Evolutionary conservation across 2,888 invertebrate genomes (phyloP), one percentile per base, ranked within the genome.

Genomic region (Didymodactylos carnosus): DNA sequence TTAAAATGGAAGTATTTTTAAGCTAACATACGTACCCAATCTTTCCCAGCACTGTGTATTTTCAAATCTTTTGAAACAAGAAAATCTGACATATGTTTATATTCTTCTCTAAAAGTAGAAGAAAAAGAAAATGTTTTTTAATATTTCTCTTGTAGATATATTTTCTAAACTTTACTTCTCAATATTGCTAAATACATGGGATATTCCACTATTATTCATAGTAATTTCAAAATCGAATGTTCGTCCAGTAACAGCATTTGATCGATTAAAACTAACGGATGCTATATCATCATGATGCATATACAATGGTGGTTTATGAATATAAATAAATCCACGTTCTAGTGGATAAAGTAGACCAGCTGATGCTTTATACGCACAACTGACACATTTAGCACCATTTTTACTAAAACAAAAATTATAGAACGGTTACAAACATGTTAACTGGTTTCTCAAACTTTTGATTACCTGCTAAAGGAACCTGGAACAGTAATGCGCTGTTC

Each of bases 291-390:
- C 98, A 82, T 95, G 97, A 5, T 95, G 88, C 76, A 98, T 92
- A 80, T 97, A 95, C 76, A 98, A 88, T 0, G 98, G 95, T 0
- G 98, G 98, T 82, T 98, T 98, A 84, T 97, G 95, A 2, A 98
- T 92, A 82, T 94, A 98, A 78, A 98, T 94, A 81, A 98, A 95
- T 14, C 98, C 95, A 79, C 95, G 88, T 83, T 98, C 98, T 62
- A 99, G 84, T 0, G 98, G 98, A 84, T 98, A 99, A 71, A 99
- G 85, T 81, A 92, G 91, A 1, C 75, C 75, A 70, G 69, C 71
- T n/a, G 69, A 72, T 40, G 75, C 72, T 72, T 72, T 69, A 14
- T 72, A 75, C n/a, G 75, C 62, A 41, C 75, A 75, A 39, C 46
- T n/a, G 16, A 72, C 43, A 39, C 75, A 75, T 46, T 92, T 82